Evolutionary conservation across 2,113 vertebrate genomes (phyloP).

Genomic region (Bagarius yarrelli): DNA sequence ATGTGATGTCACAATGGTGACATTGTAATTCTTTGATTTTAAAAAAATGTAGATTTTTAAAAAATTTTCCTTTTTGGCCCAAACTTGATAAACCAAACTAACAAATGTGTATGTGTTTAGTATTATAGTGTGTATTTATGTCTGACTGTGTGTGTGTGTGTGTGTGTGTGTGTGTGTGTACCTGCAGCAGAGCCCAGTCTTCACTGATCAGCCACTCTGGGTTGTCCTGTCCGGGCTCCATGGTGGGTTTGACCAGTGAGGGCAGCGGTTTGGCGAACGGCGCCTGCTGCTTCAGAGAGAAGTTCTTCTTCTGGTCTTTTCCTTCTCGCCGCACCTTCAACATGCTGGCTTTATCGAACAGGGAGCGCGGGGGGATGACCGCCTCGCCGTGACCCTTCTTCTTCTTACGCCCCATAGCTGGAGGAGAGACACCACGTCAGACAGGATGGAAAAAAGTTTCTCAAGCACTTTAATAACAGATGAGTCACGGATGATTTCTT

Average conservation of each 20-base stretch:
- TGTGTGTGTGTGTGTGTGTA: conserved; percentile 52
- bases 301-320: conserved; percentile 91
- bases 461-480: no score
- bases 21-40: no score
- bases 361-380: conserved; percentile 86
- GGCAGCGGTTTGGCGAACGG: conserved; percentile 88
- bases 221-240: conserved; percentile 85
- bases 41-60: no score
- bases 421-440: neutral
- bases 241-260: conserved; percentile 82
- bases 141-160: no score
- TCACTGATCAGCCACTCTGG: conserved; percentile 93
- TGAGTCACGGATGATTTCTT: neutral
- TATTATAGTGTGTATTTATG: no score
- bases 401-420: conserved; percentile 85
- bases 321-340: conserved; percentile 85
- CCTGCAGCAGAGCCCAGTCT: conserved; percentile 93
- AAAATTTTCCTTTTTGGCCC: no score
- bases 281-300: conserved; percentile 86
- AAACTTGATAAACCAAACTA: no score
- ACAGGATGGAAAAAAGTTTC: no score
- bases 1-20: no score
- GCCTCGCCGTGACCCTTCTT: conserved; percentile 88
- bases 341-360: conserved; percentile 88
- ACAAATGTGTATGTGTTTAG: no score